Percentiles rank a stretch among this genome's conserved stretches.
Conservation (phyloP, 2,113 vertebrate species). For the Ellobius talpinus region DNA sequence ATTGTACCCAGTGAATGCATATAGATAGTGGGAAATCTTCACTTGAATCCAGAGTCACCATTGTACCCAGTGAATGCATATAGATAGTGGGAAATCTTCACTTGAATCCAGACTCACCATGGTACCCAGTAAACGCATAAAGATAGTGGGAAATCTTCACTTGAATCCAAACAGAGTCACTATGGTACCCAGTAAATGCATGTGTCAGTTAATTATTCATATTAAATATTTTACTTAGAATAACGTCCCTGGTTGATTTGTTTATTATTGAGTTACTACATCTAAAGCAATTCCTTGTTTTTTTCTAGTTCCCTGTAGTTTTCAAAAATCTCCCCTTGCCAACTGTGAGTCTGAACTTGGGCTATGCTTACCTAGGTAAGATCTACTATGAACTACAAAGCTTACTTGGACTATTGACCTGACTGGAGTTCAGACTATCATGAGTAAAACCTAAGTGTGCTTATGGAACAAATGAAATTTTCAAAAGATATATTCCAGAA, state of each 20-base stretch:
- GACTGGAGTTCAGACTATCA: neutral
- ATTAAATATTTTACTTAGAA: neutral
- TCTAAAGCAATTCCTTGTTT: neutral
- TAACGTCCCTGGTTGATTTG: neutral
- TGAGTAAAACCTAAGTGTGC: neutral
- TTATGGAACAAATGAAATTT: slow-evolving; percentile 13
- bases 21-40: neutral
- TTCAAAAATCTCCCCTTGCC: neutral
- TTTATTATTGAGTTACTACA: neutral
- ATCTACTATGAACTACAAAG: neutral
- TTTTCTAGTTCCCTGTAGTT: neutral
- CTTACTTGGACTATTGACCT: slow-evolving; percentile 8
- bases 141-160: neutral
- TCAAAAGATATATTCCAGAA: slow-evolving; percentile 3
- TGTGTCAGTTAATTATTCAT: neutral
- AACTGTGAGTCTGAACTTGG: neutral
- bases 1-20: no score
- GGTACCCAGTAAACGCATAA: no score
- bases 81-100: neutral
- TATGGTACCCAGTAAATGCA: neutral
- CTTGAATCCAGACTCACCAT: neutral
- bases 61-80: no score
- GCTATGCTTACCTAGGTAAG: neutral
- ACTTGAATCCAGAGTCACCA: neutral
- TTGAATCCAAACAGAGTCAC: neutral